A percentile compares a stretch with the other conserved stretches of the same genome.
Conservation (phyloP, 2,888 invertebrate species). For the Hipparchia semele region DNA sequence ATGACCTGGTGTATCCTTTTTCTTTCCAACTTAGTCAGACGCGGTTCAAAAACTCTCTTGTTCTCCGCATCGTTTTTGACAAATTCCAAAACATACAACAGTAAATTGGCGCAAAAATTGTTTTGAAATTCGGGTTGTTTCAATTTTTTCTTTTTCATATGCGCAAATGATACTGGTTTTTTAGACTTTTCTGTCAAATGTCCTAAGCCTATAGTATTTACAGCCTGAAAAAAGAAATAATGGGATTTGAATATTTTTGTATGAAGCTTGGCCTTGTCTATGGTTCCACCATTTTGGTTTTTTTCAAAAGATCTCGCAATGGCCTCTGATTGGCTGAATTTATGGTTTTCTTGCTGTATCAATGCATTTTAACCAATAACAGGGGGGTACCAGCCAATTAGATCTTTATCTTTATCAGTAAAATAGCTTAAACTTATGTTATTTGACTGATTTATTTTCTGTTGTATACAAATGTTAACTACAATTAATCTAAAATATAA, state of each 20-base stretch:
- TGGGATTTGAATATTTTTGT: background rate
- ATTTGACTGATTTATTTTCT: too few relatives aligned
- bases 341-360: too few relatives aligned
- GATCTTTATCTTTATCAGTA: too few relatives aligned
- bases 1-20: conserved; percentile 50
- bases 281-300: too few relatives aligned
- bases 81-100: conserved; percentile 56
- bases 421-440: too few relatives aligned
- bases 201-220: conserved; percentile 48
- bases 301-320: too few relatives aligned
- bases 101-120: conserved; percentile 49
- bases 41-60: conserved; percentile 53
- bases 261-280: too few relatives aligned
- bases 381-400: too few relatives aligned
- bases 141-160: background rate
- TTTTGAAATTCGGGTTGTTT: conserved; percentile 28
- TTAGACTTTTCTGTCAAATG: conserved; percentile 32
- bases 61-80: conserved; percentile 55
- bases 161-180: background rate
- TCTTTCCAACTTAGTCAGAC: conserved; percentile 48
- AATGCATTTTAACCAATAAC: too few relatives aligned
- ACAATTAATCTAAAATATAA: too few relatives aligned
- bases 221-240: conserved; percentile 42
- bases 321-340: too few relatives aligned
- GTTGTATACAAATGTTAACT: too few relatives aligned